Evolutionary conservation across 2,797 vertebrate species (phyloP).

Genomic region (Onychomys arenicola): DNA sequence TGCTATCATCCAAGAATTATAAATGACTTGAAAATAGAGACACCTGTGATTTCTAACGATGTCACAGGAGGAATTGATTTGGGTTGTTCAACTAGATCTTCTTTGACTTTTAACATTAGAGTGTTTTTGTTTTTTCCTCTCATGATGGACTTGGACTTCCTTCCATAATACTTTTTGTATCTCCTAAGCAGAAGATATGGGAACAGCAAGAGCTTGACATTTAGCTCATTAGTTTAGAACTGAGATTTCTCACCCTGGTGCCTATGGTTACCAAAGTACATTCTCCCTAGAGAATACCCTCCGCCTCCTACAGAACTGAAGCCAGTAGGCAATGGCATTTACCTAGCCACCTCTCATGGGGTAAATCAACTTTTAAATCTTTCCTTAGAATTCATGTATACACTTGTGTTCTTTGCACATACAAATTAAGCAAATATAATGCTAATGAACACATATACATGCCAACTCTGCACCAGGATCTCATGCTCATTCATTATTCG

Average conservation of each 20-base stretch:
- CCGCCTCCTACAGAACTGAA: background rate
- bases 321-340: conserved; percentile 1
- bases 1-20: conserved; percentile 56
- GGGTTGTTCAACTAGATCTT: conserved; percentile 7
- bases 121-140: background rate
- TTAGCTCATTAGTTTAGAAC: conserved; percentile 43
- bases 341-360: conserved; percentile 6
- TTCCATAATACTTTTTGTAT: conserved; percentile 50
- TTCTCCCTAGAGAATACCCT: background rate
- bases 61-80: background rate
- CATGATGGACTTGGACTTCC: conserved; percentile 46
- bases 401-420: background rate
- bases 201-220: background rate
- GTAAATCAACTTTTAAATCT: conserved; percentile 11
- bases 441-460: background rate
- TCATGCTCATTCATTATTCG: conserved; percentile 8
- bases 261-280: background rate
- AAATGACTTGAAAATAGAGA: conserved; percentile 18
- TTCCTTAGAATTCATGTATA: conserved; percentile 45
- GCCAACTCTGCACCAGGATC: background rate
- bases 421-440: conserved; percentile 31
- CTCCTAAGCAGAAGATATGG: conserved; percentile 44
- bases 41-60: conserved; percentile 32
- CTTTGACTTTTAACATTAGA: conserved; percentile 49
- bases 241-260: conserved; percentile 12